Conservation (phyloP, 1,140 invertebrate genomes). For the Myzus persicae region DNA sequence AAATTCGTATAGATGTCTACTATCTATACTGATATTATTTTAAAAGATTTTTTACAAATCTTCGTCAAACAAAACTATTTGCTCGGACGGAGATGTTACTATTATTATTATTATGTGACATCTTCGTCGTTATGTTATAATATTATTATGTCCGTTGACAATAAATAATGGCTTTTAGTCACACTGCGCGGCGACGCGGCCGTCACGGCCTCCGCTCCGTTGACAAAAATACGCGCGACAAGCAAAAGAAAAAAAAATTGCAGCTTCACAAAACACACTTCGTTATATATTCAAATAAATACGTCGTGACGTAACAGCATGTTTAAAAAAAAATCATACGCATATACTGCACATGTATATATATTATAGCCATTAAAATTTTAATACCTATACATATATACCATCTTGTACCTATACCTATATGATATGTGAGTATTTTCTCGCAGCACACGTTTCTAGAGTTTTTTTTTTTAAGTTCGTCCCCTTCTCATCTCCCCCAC, state of each 20-base stretch:
- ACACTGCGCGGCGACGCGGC: neutral
- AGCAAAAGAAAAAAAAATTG: neutral
- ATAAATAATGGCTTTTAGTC: slow-evolving; percentile 14
- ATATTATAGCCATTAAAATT: neutral
- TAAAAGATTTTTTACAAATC: neutral
- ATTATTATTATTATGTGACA: neutral
- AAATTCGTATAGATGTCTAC: too few relatives aligned
- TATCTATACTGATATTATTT: too few relatives aligned
- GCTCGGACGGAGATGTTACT: neutral
- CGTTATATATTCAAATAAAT: neutral
- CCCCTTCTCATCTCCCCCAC: neutral
- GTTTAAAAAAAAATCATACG: neutral
- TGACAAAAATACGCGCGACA: neutral
- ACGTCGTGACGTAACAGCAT: neutral
- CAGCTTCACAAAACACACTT: neutral
- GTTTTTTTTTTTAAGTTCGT: neutral
- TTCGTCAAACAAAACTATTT: neutral
- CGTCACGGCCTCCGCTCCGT: neutral
- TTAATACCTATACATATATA: neutral
- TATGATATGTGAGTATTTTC: neutral
- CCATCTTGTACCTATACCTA: neutral
- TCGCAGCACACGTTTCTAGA: neutral
- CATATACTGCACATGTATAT: neutral
- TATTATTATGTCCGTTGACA: slow-evolving; percentile 12
- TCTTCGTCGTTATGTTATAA: neutral